A percentile compares a stretch with the other conserved stretches of the same genome.
phyloP scores from a whole-genome alignment of 2,113 vertebrate genomes.

The Mionectes macconnelli region DNA sequence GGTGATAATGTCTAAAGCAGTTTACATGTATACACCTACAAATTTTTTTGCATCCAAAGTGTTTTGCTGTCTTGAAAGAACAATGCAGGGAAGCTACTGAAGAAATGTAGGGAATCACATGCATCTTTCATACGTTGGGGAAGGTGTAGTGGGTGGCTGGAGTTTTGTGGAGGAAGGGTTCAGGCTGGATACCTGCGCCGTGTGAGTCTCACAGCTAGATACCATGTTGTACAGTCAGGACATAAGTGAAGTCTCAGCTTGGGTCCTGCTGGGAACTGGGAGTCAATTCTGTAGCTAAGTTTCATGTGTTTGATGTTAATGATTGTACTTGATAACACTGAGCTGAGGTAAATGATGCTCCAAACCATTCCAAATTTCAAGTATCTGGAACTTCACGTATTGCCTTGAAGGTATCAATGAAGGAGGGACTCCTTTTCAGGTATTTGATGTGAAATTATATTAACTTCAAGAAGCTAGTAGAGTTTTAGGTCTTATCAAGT shows the following conservation, averaged over 20 bases:
- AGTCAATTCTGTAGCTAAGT: neutral
- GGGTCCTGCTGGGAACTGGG: neutral
- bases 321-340: neutral
- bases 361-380: neutral
- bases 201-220: neutral
- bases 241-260: neutral
- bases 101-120: neutral
- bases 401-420: neutral
- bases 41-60: rapidly evolving
- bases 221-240: too few species aligned
- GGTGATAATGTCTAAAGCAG: neutral
- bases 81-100: neutral
- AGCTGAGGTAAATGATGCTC: neutral
- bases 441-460: neutral
- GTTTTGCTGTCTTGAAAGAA: neutral
- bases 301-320: neutral
- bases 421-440: neutral
- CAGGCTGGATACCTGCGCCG: neutral
- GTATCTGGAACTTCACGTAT: neutral
- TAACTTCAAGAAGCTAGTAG: neutral
- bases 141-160: neutral
- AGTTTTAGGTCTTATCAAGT: neutral
- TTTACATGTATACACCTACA: neutral
- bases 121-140: neutral
- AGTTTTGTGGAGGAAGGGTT: neutral